Base-by-base conservation (phyloP, 2,888 invertebrate species). In the Athetis lepigone region DNA sequence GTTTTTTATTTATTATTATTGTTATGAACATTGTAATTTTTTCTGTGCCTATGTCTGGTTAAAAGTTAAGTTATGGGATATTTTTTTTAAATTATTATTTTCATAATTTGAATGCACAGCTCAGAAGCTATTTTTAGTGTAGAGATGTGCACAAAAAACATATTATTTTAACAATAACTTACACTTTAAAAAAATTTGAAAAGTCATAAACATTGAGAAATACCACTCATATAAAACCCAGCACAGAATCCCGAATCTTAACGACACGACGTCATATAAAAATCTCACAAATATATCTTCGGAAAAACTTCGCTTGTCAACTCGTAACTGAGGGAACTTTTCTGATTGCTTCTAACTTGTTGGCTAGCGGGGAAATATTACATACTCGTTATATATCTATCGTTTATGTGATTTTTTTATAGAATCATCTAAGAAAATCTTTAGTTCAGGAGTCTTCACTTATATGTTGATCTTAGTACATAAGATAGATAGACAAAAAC, bases 321-420 rank as follows among this genome's bases (percentile, higher is more conserved):
- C 71, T 77, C 64, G 51, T 70, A 67, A 81, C 74, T 70, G 66
- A 51, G 60, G 23, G 40, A 81, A 81, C 66, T 80, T 81, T 71
- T 16, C 55, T 76, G 79, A 81, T 79, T 79, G 69, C 79, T 70
- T 54, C 61, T 49, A 69, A 72, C 63, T 70, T 73, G 43, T 45
- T 45, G 55, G 46, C 50, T 70, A 70, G 50, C 67, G 65, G 66
- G 71, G 74, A 79, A 71, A 77, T 79, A 72, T 76, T 65, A 65
- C 59, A 16, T 37, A 60, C 59, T 70, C 71, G 70, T 76, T 74
- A 76, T 65, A 13, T 58, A 55, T 62, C 39, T 58, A 55, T 62
- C 39, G 56, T 49, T 70, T 59, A 59, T 43, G 47, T 37, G 51
- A 55, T 54, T 39, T 56, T 51, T 64, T 51, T 45, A 7, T 54